Base-by-base conservation (phyloP, 2,888 invertebrate genomes). In the Papilio elwesi region DNA sequence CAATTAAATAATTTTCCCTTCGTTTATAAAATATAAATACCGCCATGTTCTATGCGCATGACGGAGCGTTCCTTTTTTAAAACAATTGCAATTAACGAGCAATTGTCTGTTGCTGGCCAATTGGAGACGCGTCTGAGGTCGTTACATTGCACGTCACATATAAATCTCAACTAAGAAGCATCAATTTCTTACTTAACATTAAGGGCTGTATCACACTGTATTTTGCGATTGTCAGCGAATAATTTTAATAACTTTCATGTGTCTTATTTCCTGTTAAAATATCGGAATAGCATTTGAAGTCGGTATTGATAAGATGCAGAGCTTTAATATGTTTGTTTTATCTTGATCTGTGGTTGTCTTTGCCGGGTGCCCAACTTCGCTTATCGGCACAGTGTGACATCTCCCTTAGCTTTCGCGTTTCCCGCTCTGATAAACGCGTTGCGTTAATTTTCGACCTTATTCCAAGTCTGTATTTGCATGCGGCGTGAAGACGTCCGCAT, bases 91-190 rank as follows among this genome's bases (percentile, higher is more conserved):
- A 92, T 89, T 91, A 92, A 87, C 86, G 82, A 80, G 80, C 91
- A 90, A 91, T 90, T 91, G 90, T 88, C 83, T 79, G 79, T 75
- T 77, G 79, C 80, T 80, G 79, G 80, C 77, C 81, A 83, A 82
- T 84, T 82, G 83, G 78, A 79, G 80, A 51, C 72, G 70, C 53
- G 73, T 62, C 59, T 43, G 59, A 13, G 57, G 72, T 75, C 74
- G 71, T 62, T 69, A 73, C 68, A 59, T 68, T 15, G 70, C 70
- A 70, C 81, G 87, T 83, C 85, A 81, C 85, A 78, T 87, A 91
- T 91, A 91, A 92, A 91, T 91, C 92, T 91, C 87, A 90, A 92
- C 90, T 91, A 88, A 90, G 88, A 81, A 83, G 78, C 74, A 84
- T 81, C 90, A 88, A 90, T 91, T 90, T 89, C 88, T 86, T 87